Conservation (phyloP, 2,797 vertebrate species). For the Heliangelus exortis region DNA sequence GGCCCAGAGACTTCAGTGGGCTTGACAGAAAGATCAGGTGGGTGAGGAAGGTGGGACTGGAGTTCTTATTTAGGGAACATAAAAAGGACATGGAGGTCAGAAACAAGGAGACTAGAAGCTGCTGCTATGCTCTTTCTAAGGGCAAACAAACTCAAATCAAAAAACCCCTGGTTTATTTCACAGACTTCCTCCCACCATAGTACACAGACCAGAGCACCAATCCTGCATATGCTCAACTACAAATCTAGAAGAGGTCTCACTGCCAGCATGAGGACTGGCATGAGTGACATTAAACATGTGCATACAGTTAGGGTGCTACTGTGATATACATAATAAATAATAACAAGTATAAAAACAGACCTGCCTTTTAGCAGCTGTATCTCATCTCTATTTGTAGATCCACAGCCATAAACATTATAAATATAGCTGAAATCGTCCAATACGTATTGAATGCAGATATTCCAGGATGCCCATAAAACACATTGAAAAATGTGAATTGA, state of each 20-base stretch:
- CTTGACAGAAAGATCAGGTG: background rate
- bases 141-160: background rate
- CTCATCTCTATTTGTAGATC: constrained; percentile 16
- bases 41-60: fast-evolving
- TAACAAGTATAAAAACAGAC: background rate
- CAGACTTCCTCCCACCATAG: background rate
- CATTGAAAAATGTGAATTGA: constrained; percentile 64
- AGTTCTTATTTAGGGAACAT: background rate
- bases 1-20: background rate
- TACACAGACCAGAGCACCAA: background rate
- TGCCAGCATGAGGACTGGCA: background rate
- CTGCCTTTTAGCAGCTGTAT: constrained; percentile 14
- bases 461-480: constrained; percentile 63
- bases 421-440: background rate
- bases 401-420: background rate
- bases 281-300: background rate
- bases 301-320: background rate
- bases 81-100: background rate
- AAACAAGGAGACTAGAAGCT: background rate
- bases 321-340: background rate
- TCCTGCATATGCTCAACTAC: background rate
- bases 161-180: background rate
- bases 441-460: constrained; percentile 38
- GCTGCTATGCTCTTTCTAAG: background rate
- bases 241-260: background rate